Evolutionary conservation across 2,797 vertebrate species (phyloP), one percentile per base, ranked within the genome.

Genomic region (Oreonectes daqikongensis): DNA sequence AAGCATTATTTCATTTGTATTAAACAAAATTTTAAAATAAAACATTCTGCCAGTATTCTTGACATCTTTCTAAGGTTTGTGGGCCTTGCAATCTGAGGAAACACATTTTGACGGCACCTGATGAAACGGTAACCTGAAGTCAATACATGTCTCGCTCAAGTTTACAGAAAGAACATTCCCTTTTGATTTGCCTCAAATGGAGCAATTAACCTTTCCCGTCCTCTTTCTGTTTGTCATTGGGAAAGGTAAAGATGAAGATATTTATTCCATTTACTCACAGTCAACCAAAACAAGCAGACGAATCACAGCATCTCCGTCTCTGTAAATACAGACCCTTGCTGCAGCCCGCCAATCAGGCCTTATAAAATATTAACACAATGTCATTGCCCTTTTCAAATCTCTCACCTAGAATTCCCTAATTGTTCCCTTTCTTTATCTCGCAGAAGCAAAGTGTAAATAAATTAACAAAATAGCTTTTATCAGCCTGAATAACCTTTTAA

Each of bases 381-480:
- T 96, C 95, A 96, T 94, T 98, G 96, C 95, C 96, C 96, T 98
- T 98, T 98, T 95, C 96, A 97, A 97, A 96, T 95, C 94, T 96
- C 95, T 96, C 95, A 95, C 95, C 91, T 94, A 94, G 94, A 97
- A 98, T 96, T 97, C 94, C 95, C 95, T 99, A 98, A 99, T 99
- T 99, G 96, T 99, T 97, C 95, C 91, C 93, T 95, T 94, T 95
- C 95, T 97, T 99, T 99, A 99, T 99, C 97, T 97, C 95, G 90
- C 94, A 92, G 88, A 92, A 93, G 94, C 97, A 98, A 96, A 96
- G 95, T 97, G 97, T 98, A 99, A 99, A 99, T 98, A 99, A 98
- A 99, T 99, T 99, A 98, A 98, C 96, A 98, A 97, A 99, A 98
- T 97, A 98, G 96, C 97, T 98, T 98, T 98, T 98, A 98, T 98